Evolutionary conservation across 2,888 invertebrate genomes (phyloP), one percentile per base, ranked within the genome.

Genomic region (Macrosiphum euphorbiae): DNA sequence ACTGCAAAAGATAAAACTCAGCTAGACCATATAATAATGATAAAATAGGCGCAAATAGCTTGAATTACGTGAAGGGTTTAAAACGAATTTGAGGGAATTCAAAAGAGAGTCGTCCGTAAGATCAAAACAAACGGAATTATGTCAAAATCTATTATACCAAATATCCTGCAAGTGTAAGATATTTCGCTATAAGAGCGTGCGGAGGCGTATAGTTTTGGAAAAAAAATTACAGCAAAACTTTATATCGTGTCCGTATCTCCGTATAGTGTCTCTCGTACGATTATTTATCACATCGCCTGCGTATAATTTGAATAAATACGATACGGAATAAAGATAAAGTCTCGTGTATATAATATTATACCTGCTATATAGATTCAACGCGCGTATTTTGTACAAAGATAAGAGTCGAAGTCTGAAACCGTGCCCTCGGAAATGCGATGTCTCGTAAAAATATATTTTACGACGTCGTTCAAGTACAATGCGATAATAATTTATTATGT

Each of bases 401-500:
- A 78, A 78, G 35, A 35, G 35, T 20, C 35, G 3, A 78, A 78
- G 35, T 78, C 78, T 78, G 20, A 78, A 35, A 78, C 35, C 20
- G 35, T 35, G 8, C 35, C 78, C 78, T 35, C 20, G 20, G 78
- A 78, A 78, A 78, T 24, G 35, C 35, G 78, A 78, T 88, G 35
- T 24, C 41, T 58, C 88, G 55, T 88, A 58, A 88, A 88, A 88
- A 35, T 52, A 52, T 52, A 78, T 35, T 78, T 78, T 78, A 78
- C 35, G 78, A 78, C 78, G 78, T 41, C 78, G 0, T 35, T 35
- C 20, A 2, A 20, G 8, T 78, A 35, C 35, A 41, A 78, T 78
- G 35, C 35, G 20, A 78, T 78, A 41, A 35, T 78, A 20, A 35
- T 67, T 61, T n/a, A 61, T 35, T 67, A 67, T 20, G 20, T 8